phyloP scores from a whole-genome alignment of 1,140 invertebrate species.

The Heliothis subflexa region DNA sequence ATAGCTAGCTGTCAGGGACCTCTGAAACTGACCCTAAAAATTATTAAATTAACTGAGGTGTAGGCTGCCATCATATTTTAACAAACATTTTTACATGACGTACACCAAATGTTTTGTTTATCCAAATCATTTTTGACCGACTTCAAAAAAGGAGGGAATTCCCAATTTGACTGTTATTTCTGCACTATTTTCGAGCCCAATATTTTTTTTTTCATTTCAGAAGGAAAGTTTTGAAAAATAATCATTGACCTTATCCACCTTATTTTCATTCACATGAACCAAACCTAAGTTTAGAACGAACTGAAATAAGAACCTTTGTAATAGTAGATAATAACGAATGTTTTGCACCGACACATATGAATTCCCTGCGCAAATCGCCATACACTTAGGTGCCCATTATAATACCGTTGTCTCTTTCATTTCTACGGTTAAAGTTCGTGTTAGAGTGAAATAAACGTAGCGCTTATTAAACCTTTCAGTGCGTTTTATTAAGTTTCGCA shows the following conservation, averaged over 20 bases:
- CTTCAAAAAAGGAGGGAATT: no score
- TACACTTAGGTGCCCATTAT: conserved; percentile 25
- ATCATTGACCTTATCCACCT: not conserved
- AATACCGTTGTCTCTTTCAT: not conserved
- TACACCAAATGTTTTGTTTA: no score
- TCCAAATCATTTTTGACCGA: no score
- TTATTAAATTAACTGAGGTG: no score
- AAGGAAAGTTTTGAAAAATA: not conserved
- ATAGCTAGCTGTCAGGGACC: no score
- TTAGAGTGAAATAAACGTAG: not conserved
- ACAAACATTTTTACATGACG: no score
- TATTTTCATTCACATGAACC: not conserved
- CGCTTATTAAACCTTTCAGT: conserved; percentile 19
- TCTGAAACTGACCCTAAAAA: no score
- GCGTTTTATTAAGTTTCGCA: conserved; percentile 38
- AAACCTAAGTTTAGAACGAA: conserved; percentile 30
- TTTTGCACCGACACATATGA: conserved; percentile 45
- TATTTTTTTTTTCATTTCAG: no score
- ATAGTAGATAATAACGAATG: conserved; percentile 46
- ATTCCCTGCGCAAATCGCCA: conserved; percentile 15
- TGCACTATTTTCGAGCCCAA: no score
- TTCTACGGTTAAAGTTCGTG: not conserved
- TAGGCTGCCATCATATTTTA: no score
- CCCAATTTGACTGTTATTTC: no score
- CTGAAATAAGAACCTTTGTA: conserved; percentile 44